A percentile compares a stretch with the other conserved stretches of the same genome.
Evolutionary conservation across 2,113 vertebrate genomes (phyloP).

Genomic region (Meles meles): DNA sequence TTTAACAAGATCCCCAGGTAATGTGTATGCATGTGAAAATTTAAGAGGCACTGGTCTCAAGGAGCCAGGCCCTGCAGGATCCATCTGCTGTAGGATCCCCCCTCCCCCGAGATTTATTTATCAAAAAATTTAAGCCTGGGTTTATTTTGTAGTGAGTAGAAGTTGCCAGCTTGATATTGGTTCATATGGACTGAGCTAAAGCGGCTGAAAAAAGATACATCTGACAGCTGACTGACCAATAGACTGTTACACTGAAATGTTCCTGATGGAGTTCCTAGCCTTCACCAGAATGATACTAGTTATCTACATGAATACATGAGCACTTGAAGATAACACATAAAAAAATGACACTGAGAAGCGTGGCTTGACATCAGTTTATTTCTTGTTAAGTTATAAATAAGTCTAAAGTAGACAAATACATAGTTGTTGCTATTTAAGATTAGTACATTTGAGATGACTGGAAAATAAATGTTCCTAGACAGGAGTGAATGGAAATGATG

Average conservation of each 20-base stretch:
- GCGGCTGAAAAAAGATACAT: background rate
- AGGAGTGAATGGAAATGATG: background rate
- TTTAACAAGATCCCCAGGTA: background rate
- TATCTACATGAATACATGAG: background rate
- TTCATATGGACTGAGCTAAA: background rate
- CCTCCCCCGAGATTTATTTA: background rate
- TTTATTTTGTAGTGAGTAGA: background rate
- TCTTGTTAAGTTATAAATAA: slow-evolving; percentile 5
- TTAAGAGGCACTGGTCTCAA: background rate
- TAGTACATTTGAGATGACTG: background rate
- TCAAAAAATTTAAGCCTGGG: background rate
- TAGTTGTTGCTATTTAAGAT: slow-evolving; percentile 27
- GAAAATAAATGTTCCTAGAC: background rate
- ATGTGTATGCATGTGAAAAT: background rate
- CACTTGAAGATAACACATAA: background rate
- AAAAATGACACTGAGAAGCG: background rate
- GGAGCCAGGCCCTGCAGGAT: background rate
- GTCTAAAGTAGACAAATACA: background rate
- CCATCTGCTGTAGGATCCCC: background rate
- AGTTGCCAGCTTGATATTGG: background rate
- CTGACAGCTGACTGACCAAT: background rate
- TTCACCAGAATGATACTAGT: background rate
- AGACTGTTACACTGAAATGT: background rate
- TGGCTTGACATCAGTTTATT: background rate
- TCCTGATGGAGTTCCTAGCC: background rate